Evolutionary conservation across 2,888 invertebrate species (phyloP), one percentile per base, ranked within the genome.

Genomic region (Lamellibrachia satsuma): DNA sequence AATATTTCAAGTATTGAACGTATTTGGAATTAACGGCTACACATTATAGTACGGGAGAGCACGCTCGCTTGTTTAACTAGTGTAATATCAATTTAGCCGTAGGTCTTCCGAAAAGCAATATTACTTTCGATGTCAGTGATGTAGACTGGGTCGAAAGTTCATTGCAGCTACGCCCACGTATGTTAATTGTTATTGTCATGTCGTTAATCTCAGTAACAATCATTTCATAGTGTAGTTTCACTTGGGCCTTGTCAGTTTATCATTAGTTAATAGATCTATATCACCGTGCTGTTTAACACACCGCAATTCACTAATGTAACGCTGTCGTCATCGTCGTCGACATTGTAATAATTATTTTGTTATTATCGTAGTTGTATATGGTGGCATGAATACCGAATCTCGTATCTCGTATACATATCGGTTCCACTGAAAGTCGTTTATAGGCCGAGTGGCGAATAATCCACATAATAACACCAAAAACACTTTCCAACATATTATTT

Each of bases 71-170:
- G 75, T 75, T 75, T 15, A 15, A 22, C 75, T 3, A 75, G 75
- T n/a, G 75, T 75, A 75, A 75, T 75, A 22, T 75, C 75, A 75
- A 75, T 75, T 75, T 75, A n/a, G 75, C 75, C 75, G 75, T 75
- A 11, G 22, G 22, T 75, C 75, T 11, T 75, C 22, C 75, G 15
- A n/a, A 75, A 75, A 3, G 75, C 75, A 75, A 75, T 75, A 75
- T 75, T n/a, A 75, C 75, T 75, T 75, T 75, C 75, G 75, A 75
- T 75, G 75, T 75, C 75, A 75, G 6, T 22, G n/a, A 75, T 22
- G 22, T 6, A n/a, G 22, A 75, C 75, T 22, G 75, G 22, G n/a
- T 22, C 75, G 75, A 75, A 6, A n/a, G n/a, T 22, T 75, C 75
- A n/a, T 22, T 75, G 15, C 75, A 22, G 75, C 15, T n/a, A n/a